Conservation (phyloP, 1,140 invertebrate species). For the Lucilia cuprina region DNA sequence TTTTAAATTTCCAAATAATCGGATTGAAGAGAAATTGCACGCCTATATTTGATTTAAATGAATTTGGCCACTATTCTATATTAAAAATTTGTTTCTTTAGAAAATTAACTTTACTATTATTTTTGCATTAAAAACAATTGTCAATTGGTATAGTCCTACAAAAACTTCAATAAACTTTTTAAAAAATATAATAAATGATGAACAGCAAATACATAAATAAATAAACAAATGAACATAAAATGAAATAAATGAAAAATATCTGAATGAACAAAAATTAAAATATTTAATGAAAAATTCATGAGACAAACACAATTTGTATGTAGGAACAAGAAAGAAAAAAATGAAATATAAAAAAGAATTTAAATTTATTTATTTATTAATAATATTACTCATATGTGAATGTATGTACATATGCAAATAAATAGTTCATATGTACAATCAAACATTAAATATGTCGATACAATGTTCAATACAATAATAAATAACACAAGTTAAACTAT, state of each 20-base stretch:
- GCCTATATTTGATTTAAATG: too few species aligned
- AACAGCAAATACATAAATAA: neutral
- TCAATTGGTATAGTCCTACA: too few species aligned
- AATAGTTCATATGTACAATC: neutral
- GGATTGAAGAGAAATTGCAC: too few species aligned
- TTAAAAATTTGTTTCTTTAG: too few species aligned
- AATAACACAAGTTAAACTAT: slow-evolving; percentile 2
- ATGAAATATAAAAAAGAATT: neutral
- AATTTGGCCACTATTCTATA: too few species aligned
- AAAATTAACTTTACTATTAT: too few species aligned
- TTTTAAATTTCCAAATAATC: too few species aligned
- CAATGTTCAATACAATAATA: slow-evolving; percentile 14
- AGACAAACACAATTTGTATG: slow-evolving; percentile 5
- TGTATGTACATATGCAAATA: neutral
- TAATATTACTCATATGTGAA: neutral
- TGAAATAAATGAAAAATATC: neutral
- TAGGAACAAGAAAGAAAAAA: neutral
- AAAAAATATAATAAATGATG: neutral
- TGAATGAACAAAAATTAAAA: slow-evolving; percentile 1
- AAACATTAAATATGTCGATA: neutral
- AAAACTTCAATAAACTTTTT: too few species aligned
- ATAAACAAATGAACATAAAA: too few species aligned
- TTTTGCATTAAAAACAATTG: too few species aligned
- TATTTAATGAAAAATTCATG: slow-evolving; percentile 11
- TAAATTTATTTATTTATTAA: neutral